These are phyloP conservation scores for Eupithecia insigniata DNA, from an alignment of 2,888 invertebrate species.

Conservation along the genomic window DNA sequence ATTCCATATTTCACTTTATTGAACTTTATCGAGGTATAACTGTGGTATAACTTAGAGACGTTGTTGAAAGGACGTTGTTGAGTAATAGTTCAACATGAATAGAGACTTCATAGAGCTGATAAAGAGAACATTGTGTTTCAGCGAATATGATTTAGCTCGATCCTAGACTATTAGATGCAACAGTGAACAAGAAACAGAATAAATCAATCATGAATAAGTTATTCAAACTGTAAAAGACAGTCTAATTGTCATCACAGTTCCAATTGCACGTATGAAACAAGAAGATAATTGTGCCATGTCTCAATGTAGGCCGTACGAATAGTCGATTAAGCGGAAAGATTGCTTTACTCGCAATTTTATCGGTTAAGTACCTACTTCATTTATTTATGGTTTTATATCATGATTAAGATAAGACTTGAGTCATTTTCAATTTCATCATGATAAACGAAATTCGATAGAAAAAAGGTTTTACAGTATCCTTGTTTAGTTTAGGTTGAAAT, in stretches of 20 bases:
- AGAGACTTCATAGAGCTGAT: not conserved
- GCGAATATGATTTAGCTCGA: not conserved
- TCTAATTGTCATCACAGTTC: conserved; percentile 15
- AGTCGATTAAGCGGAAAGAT: conserved; percentile 33
- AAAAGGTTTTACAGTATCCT: not conserved
- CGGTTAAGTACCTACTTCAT: conserved; percentile 9
- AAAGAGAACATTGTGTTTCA: not conserved
- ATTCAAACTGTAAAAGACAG: conserved; percentile 3
- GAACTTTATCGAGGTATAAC: not conserved
- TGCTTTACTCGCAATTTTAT: conserved; percentile 36
- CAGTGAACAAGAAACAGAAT: conserved; percentile 2
- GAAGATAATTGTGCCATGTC: conserved; percentile 38
- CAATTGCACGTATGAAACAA: conserved; percentile 32
- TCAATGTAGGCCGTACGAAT: conserved; percentile 34
- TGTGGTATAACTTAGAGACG: not conserved
- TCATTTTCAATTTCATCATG: conserved; percentile 2
- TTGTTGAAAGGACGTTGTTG: not conserved
- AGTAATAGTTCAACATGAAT: not conserved
- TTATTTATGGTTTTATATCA: not conserved
- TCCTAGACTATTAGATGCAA: not conserved
- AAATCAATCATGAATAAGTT: conserved; percentile 17
- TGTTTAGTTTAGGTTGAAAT: not conserved
- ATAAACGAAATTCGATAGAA: not conserved
- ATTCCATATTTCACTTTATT: not conserved
- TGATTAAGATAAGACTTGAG: conserved; percentile 3